phyloP scores from a whole-genome alignment of 1,140 invertebrate species.

The Halesus radiatus region DNA sequence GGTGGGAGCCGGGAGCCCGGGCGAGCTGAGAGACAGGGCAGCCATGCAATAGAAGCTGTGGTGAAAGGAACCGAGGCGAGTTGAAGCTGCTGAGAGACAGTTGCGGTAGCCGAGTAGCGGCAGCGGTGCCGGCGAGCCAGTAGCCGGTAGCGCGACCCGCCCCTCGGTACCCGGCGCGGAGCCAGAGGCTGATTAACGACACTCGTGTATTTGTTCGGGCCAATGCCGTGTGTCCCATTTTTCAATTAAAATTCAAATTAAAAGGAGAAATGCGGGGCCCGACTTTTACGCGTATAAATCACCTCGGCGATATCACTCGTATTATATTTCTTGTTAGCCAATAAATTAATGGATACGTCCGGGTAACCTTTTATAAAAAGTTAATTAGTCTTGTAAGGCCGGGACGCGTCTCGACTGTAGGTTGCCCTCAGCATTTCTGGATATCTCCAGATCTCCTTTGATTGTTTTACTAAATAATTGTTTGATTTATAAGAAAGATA shows the following conservation, averaged over 20 bases:
- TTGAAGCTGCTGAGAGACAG: background rate
- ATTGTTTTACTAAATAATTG: constrained; percentile 17
- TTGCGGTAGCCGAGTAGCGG: background rate
- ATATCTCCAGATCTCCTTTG: constrained; percentile 7
- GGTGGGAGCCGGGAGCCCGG: no score
- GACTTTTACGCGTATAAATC: constrained; percentile 38
- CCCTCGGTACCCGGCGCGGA: background rate
- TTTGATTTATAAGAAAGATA: constrained; percentile 16
- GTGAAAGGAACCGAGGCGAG: no score
- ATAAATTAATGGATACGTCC: constrained; percentile 52
- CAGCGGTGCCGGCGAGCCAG: background rate
- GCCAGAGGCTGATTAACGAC: constrained; percentile 38
- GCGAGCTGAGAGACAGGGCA: no score
- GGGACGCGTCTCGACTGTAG: background rate
- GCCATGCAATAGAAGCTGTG: no score
- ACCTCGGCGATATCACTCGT: constrained; percentile 50
- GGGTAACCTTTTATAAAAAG: constrained; percentile 45
- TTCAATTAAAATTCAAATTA: constrained; percentile 49
- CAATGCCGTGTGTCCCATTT: constrained; percentile 42
- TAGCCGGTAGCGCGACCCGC: background rate
- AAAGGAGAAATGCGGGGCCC: constrained; percentile 25
- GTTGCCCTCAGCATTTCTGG: background rate
- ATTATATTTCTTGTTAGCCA: constrained; percentile 53
- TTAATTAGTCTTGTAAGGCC: constrained; percentile 42
- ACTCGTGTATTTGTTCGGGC: constrained; percentile 39